These are phyloP conservation scores for Papilio glaucus DNA, from an alignment of 1,140 invertebrate genomes.

Conservation along the genomic window DNA sequence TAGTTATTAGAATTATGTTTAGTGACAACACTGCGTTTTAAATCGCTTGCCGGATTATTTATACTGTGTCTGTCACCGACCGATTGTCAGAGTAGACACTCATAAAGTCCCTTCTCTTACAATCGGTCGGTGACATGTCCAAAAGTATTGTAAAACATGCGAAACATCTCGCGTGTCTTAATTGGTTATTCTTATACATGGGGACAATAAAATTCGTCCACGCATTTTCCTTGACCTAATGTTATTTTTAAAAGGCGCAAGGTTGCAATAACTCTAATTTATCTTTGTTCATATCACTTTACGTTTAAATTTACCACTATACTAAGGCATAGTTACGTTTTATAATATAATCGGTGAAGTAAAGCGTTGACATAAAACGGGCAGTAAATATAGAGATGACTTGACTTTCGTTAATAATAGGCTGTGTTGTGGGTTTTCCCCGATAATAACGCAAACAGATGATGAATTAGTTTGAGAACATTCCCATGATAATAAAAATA, in stretches of 20 bases:
- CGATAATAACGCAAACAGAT: neutral
- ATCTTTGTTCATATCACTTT: neutral
- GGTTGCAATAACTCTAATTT: neutral
- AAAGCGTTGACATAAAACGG: neutral
- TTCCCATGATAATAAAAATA: neutral
- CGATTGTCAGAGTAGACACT: too few species aligned
- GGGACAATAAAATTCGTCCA: neutral
- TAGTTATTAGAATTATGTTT: too few species aligned
- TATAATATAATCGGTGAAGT: neutral
- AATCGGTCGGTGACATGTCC: too few species aligned
- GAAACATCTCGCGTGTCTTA: conserved; percentile 23
- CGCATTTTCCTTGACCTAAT: neutral
- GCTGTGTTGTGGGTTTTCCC: conserved; percentile 9
- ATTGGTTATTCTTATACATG: neutral
- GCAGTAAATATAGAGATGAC: neutral
- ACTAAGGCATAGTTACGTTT: neutral
- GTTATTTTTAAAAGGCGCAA: neutral
- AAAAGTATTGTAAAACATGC: neutral
- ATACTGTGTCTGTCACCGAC: too few species aligned
- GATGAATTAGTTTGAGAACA: neutral
- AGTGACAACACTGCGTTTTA: too few species aligned
- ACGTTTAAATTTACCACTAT: neutral
- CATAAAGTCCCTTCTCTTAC: too few species aligned
- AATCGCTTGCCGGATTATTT: too few species aligned
- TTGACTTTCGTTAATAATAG: neutral